Evolutionary conservation across 1,140 invertebrate species (phyloP).

Genomic region (Leptopilina boulardi): DNA sequence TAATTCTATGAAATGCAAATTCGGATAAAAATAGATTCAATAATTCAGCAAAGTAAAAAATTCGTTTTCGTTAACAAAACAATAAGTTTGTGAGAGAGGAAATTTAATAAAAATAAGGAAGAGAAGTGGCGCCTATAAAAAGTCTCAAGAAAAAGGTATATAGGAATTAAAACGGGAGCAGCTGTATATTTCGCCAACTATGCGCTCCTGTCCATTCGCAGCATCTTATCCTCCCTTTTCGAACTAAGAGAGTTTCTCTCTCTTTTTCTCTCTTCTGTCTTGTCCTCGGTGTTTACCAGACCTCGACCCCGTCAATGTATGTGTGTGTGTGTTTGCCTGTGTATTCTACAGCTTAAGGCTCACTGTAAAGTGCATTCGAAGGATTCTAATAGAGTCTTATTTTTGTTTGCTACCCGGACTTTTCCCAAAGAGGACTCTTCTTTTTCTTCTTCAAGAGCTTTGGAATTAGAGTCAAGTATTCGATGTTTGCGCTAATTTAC

Average conservation of each 20-base stretch:
- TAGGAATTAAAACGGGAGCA: slow-evolving; percentile 18
- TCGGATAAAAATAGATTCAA: no score
- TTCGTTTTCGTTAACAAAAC: no score
- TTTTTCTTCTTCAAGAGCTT: not conserved
- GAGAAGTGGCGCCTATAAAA: slow-evolving; percentile 8
- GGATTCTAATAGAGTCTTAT: slow-evolving; percentile 27
- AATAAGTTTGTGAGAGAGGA: not conserved
- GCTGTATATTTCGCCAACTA: not conserved
- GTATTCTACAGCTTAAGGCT: slow-evolving; percentile 4
- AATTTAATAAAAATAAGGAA: not conserved
- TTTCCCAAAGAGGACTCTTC: slow-evolving; percentile 1
- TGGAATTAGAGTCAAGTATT: slow-evolving; percentile 2
- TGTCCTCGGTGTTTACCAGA: slow-evolving; percentile 25
- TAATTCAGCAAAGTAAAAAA: no score
- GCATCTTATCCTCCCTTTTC: slow-evolving; percentile 3
- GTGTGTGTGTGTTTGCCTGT: not conserved
- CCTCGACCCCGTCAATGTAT: not conserved
- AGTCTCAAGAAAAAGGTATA: not conserved
- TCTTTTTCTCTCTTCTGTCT: no score
- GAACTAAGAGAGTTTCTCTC: not conserved
- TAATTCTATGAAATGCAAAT: no score
- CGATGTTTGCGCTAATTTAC: slow-evolving; percentile 24
- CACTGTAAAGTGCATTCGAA: slow-evolving; percentile 27
- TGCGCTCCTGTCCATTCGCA: slow-evolving; percentile 16
- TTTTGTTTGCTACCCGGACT: slow-evolving; percentile 21